These are phyloP conservation scores for Argyra leucocephala DNA, from an alignment of 2,888 invertebrate genomes.

Conservation along the genomic window DNA sequence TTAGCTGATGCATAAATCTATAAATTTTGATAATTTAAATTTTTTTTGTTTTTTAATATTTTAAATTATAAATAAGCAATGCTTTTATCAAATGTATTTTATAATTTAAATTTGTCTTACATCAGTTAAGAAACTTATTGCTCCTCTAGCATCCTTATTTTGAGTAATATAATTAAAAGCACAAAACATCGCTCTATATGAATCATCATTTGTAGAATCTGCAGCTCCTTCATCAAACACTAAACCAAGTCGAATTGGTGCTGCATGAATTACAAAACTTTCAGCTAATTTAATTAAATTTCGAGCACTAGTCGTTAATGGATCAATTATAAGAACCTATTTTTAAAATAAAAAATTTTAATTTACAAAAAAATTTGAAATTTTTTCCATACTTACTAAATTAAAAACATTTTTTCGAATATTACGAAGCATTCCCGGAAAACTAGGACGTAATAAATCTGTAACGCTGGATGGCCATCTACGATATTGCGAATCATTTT, in stretches of 20 bases:
- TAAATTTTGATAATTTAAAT: constrained; percentile 12
- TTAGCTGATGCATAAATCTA: constrained; percentile 50
- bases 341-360: neutral
- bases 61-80: constrained; percentile 8
- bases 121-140: constrained; percentile 76
- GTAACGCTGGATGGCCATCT: constrained; percentile 83
- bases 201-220: constrained; percentile 54
- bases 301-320: constrained; percentile 56
- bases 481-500: constrained; percentile 76
- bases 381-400: constrained; percentile 48
- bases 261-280: constrained; percentile 81
- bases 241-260: constrained; percentile 81
- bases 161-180: constrained; percentile 85
- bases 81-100: no score
- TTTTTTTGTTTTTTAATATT: constrained; percentile 12
- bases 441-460: constrained; percentile 89
- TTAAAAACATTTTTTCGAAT: constrained; percentile 78
- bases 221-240: constrained; percentile 57
- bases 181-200: constrained; percentile 72
- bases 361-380: neutral
- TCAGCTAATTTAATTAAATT: constrained; percentile 78
- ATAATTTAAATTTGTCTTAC: constrained; percentile 43
- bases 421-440: constrained; percentile 92
- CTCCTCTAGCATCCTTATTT: constrained; percentile 63
- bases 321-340: constrained; percentile 78